Evolutionary conservation across 2,888 invertebrate genomes (phyloP).

Genomic region (Tenodera sinensis): DNA sequence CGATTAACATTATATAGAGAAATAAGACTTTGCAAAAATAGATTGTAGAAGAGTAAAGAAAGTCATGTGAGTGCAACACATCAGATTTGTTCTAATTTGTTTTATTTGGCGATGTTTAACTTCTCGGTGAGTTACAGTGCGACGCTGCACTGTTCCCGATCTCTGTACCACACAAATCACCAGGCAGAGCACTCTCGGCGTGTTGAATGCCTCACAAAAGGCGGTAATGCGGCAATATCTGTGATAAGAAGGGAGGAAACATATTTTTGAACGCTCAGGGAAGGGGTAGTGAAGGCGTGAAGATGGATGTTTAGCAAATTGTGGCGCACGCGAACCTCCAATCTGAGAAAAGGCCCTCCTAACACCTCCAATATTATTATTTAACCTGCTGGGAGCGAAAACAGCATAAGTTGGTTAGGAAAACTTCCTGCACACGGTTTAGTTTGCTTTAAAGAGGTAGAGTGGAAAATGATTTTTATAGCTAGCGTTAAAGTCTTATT

Average conservation of each 20-base stretch:
- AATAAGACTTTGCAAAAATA: too few species aligned
- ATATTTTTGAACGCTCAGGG: neutral
- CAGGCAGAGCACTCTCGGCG: neutral
- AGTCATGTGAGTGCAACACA: too few species aligned
- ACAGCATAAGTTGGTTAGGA: neutral
- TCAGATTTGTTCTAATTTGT: too few species aligned
- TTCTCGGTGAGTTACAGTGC: neutral
- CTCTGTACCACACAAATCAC: neutral
- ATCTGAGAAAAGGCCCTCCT: slow-evolving; percentile 10
- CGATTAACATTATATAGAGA: too few species aligned
- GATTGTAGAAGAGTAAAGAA: too few species aligned
- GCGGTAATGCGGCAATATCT: slow-evolving; percentile 14
- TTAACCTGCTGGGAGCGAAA: neutral
- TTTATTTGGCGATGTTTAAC: too few species aligned
- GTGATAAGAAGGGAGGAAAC: neutral
- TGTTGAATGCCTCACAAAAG: slow-evolving; percentile 13
- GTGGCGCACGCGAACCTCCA: slow-evolving; percentile 23
- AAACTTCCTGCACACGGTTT: too few species aligned
- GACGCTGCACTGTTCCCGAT: neutral
- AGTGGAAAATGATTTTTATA: too few species aligned
- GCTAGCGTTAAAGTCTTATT: too few species aligned
- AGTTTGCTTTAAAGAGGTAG: too few species aligned
- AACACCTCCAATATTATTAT: neutral
- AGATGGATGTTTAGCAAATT: slow-evolving; percentile 15
- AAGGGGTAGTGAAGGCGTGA: slow-evolving; percentile 6